A percentile compares a stretch with the other conserved stretches of the same genome.
phyloP scores from a whole-genome alignment of 2,113 vertebrate species.

The Tetrao urogallus region DNA sequence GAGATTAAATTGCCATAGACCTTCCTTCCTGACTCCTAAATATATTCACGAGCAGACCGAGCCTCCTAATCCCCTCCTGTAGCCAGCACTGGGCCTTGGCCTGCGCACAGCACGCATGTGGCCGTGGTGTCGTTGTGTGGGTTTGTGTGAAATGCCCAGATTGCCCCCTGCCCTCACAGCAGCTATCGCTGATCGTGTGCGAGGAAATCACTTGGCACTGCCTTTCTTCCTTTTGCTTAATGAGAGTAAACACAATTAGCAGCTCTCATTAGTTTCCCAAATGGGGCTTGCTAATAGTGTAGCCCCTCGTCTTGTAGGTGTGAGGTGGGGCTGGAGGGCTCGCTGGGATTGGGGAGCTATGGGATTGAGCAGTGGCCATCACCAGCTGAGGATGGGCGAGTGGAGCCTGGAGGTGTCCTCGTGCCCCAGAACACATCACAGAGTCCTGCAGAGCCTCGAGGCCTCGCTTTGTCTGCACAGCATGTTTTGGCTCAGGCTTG shows the following conservation, averaged over 20 bases:
- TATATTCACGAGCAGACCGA: background rate
- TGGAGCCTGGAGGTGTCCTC: background rate
- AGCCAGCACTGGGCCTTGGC: background rate
- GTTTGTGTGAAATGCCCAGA: background rate
- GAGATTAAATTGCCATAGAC: constrained; percentile 63
- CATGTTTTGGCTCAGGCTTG: background rate
- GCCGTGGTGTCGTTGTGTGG: background rate
- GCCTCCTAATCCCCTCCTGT: constrained; percentile 21
- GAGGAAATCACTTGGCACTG: background rate
- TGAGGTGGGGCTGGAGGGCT: rapidly evolving
- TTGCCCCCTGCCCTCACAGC: background rate
- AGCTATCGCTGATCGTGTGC: background rate
- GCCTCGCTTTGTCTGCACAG: background rate
- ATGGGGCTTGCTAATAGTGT: background rate
- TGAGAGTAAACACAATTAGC: constrained; percentile 24
- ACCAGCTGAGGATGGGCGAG: rapidly evolving
- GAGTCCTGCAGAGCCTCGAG: background rate
- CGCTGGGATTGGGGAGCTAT: background rate
- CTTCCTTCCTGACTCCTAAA: constrained; percentile 69
- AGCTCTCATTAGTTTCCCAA: background rate
- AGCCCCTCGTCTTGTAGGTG: background rate
- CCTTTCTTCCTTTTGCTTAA: constrained; percentile 18
- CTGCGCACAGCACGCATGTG: background rate
- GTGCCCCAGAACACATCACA: rapidly evolving
- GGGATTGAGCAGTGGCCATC: rapidly evolving